Base-by-base conservation (phyloP, 2,797 vertebrate species). In the Sebastes taczanowskii region DNA sequence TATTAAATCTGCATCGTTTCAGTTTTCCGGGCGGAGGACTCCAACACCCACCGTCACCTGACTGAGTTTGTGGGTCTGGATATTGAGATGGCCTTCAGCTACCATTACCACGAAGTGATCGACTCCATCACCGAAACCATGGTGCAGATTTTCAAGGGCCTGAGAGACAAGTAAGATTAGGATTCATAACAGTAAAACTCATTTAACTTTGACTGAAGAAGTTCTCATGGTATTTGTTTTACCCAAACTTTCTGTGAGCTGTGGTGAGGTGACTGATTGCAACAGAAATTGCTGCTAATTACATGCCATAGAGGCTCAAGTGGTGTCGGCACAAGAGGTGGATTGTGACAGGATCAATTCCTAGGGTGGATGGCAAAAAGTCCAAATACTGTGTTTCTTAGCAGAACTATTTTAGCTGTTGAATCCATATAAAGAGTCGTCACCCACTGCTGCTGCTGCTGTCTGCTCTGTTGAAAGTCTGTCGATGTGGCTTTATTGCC, bases 61-160 rank as follows among this genome's bases (percentile, higher is more conserved):
- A 99, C 98, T 0, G 99, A 99, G 93, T 99, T 99, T 93, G 99
- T 99, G 90, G 98, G 99, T 81, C 96, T 99, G 96, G 99, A 99
- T 96, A 99, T 99, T 86, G 99, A 99, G 95, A 97, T 99, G 98
- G 95, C 97, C 74, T 99, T 99, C 93, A 97, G 95, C 95, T 99
- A 99, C 86, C 99, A 99, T 92, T 99, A 99, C 92, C 98, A 99
- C 46, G 98, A 99, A 93, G 99, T 99, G 86, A 95, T 99, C 9
- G 97, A 98, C 91, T 97, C 97, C 83, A 99, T 99, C 95, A 98
- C 98, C 20, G 96, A 98, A 88, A 98, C 98, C 73, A 96, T 99
- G 97, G 98, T 99, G 79, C 97, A 98, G 89, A 99, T 99, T 95
- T 99, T 99, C 95, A 99, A 99, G 93, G 98, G 99, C 64, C 96